Evolutionary conservation across 2,888 invertebrate species (phyloP).

Genomic region (Tricholauxania praeusta): DNA sequence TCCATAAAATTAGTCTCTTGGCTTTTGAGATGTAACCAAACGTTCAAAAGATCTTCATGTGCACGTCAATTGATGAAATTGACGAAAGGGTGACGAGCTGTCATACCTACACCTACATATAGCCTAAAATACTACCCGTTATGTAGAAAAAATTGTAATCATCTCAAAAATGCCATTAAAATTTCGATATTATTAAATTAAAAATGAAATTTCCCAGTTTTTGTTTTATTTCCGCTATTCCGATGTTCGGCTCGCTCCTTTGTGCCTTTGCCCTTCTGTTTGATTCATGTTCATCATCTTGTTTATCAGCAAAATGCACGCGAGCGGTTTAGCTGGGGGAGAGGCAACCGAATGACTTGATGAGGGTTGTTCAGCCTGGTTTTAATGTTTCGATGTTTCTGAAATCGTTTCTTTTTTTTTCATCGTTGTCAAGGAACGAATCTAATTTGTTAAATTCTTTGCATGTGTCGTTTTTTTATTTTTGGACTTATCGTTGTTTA

Average conservation of each 20-base stretch:
- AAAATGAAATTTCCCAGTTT: not conserved
- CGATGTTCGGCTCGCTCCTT: not conserved
- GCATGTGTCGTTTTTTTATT: no score
- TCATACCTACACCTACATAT: not conserved
- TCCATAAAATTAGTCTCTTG: conserved; percentile 5
- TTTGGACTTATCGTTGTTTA: no score
- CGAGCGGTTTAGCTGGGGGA: conserved; percentile 3
- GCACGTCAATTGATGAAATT: no score
- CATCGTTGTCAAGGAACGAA: not conserved
- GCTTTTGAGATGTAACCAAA: not conserved
- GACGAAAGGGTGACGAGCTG: not conserved
- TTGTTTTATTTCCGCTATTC: not conserved
- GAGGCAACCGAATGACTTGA: not conserved
- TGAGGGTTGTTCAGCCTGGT: no score
- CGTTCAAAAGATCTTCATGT: not conserved
- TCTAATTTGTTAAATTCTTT: no score
- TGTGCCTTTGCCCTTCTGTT: conserved; percentile 22
- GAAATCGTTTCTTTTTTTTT: not conserved
- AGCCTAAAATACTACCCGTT: no score
- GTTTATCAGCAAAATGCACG: conserved; percentile 24
- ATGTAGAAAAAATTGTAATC: no score
- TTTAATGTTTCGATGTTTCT: not conserved
- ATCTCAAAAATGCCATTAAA: conserved; percentile 24
- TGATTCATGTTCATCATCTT: conserved; percentile 9
- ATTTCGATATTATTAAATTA: conserved; percentile 30